These are phyloP conservation scores for Macrotis lagotis DNA, from an alignment of 2,113 vertebrate genomes.

Conservation along the genomic window DNA sequence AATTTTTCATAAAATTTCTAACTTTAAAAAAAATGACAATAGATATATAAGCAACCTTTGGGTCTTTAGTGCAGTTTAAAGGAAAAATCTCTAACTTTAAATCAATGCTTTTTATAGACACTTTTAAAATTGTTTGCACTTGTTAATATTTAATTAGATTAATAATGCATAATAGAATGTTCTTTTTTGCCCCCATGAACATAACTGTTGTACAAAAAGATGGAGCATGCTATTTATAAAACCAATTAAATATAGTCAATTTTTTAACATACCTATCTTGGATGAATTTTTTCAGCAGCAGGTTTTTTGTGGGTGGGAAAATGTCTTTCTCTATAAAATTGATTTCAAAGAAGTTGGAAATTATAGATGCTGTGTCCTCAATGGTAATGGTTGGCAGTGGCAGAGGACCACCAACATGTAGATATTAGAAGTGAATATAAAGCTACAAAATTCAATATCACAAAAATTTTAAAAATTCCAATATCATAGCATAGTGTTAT, in stretches of 20 bases:
- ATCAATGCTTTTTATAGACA: neutral
- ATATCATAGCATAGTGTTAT: neutral
- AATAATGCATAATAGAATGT: slow-evolving; percentile 29
- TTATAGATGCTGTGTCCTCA: slow-evolving; percentile 33
- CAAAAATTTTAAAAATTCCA: slow-evolving; percentile 22
- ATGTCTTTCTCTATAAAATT: slow-evolving; percentile 60
- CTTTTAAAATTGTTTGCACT: neutral
- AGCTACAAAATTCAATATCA: slow-evolving; percentile 36
- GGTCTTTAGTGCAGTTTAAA: slow-evolving; percentile 55
- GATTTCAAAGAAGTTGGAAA: slow-evolving; percentile 74
- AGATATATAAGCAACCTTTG: neutral
- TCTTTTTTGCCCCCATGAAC: neutral
- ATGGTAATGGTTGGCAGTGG: slow-evolving; percentile 43
- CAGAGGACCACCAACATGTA: neutral
- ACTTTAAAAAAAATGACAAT: slow-evolving; percentile 5
- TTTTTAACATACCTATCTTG: slow-evolving; percentile 53
- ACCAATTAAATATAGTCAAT: slow-evolving; percentile 52
- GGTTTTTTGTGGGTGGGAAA: slow-evolving; percentile 63
- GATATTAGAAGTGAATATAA: slow-evolving; percentile 36
- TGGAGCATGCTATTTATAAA: slow-evolving; percentile 71
- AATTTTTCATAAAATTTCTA: neutral
- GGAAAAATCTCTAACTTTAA: slow-evolving; percentile 10
- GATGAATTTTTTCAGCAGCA: slow-evolving; percentile 61
- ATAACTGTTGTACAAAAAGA: slow-evolving; percentile 35
- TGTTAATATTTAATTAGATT: slow-evolving; percentile 48